Evolutionary conservation across 2,113 vertebrate species (phyloP).

Genomic region (Myxocyprinus asiaticus): DNA sequence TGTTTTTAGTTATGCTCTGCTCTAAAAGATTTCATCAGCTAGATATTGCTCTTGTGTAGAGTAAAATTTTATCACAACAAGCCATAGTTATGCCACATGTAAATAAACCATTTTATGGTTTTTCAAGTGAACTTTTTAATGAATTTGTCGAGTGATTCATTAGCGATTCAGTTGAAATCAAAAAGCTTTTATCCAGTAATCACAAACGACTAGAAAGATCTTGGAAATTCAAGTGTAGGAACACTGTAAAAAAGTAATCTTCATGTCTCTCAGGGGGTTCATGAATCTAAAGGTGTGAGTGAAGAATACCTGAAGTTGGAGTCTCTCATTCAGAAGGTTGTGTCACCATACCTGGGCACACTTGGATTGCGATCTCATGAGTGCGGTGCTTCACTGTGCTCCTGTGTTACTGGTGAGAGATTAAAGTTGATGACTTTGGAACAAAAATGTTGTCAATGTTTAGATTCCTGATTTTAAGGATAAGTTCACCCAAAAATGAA

Average conservation of each 20-base stretch:
- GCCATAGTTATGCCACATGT: no score
- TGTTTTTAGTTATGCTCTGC: no score
- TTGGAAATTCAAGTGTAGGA: no score
- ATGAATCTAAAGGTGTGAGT: slow-evolving; percentile 80
- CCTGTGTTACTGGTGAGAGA: slow-evolving; percentile 86
- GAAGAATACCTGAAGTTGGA: slow-evolving; percentile 94
- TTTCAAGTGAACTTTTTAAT: no score
- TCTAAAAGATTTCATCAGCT: no score
- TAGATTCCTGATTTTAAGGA: neutral
- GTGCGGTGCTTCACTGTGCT: slow-evolving; percentile 72
- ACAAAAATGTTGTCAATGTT: neutral
- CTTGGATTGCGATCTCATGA: slow-evolving; percentile 86
- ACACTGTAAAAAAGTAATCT: neutral
- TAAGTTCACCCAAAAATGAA: neutral
- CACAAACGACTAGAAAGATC: no score
- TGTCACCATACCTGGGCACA: slow-evolving; percentile 79
- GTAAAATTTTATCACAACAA: no score
- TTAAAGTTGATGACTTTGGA: neutral
- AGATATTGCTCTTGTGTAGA: no score
- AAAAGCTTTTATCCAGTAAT: no score
- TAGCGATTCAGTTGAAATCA: no score
- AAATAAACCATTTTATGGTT: no score
- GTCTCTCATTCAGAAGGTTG: slow-evolving; percentile 90
- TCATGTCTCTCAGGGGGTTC: slow-evolving; percentile 65
- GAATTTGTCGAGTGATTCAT: no score